Base-by-base conservation (phyloP, 1,140 invertebrate species). In the Homalodisca vitripennis region DNA sequence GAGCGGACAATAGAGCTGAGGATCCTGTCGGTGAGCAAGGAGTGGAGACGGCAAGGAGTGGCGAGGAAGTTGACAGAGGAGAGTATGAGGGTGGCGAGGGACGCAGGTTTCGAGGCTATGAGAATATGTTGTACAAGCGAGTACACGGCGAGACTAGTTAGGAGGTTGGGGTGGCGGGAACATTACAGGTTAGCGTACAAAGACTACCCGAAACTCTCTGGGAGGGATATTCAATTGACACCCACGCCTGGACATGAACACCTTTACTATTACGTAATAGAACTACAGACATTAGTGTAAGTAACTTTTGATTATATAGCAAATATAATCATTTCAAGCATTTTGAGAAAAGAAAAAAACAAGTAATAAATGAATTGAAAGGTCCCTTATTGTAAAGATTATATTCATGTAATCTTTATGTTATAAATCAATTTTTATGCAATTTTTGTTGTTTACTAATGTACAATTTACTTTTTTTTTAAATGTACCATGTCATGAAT, bases 101-200 rank as follows among this genome's bases (percentile, higher is more conserved):
- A 60, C 14, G 6, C 2, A 30, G 55, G 55, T 12, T 27, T 22
- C 55, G 22, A 60, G 27, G 55, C 55, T 6, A 29, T 60, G 14
- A 60, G 55, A 26, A 30, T 27, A 6, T 60, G 55, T n/a, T 60
- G 55, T 29, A 60, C 55, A 22, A 60, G 55, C 55, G 55, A 60
- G 26, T 60, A 27, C 26, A 29, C 55, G 10, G 55, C 55, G 55
- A 60, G 55, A 29, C 24, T 60, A n/a, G 55, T 26, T 26, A 22
- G 55, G 22, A 10, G 14, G 2, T 6, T 60, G 24, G 26, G 26
- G 3, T 60, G 55, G 55, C 14, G 24, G 6, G 14, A 60, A 27
- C 55, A 60, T 30, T 60, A 60, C 55, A 27, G 27, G 6, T 26
- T 60, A 2, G 14, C 14, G 14, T 60, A 60, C 27, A 6, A 10